Conservation (phyloP, 2,113 vertebrate species). For the Phalacrocorax aristotelis region DNA sequence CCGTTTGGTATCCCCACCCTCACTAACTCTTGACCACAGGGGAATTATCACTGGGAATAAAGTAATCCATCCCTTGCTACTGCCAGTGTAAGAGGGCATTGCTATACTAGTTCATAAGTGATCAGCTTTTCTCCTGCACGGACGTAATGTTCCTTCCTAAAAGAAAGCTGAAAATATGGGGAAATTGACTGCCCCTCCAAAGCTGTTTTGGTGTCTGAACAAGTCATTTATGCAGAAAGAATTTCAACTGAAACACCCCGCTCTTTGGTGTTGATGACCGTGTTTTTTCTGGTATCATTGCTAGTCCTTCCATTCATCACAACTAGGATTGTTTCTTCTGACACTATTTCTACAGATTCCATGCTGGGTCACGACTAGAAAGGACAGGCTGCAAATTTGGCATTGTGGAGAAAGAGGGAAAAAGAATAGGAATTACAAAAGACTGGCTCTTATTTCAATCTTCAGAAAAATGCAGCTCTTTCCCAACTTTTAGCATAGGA, state of each 20-base stretch:
- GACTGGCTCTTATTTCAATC: not conserved
- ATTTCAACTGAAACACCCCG: not conserved
- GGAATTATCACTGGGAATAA: not conserved
- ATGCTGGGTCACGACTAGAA: not conserved
- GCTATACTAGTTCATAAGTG: not conserved
- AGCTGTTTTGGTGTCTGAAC: not conserved
- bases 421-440: not conserved
- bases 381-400: not conserved
- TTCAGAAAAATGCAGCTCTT: not conserved
- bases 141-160: not conserved
- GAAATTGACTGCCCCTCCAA: not conserved
- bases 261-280: accelerated
- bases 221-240: not conserved
- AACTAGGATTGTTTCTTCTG: not conserved
- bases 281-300: not conserved
- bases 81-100: not conserved
- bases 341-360: not conserved
- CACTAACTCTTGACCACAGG: not conserved
- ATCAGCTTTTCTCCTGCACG: not conserved
- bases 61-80: not conserved
- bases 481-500: not conserved
- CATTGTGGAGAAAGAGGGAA: not conserved
- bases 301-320: not conserved
- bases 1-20: not conserved
- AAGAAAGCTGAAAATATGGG: not conserved